Evolutionary conservation across 2,888 invertebrate species (phyloP), one percentile per base, ranked within the genome.

Genomic region (Operophtera brumata): DNA sequence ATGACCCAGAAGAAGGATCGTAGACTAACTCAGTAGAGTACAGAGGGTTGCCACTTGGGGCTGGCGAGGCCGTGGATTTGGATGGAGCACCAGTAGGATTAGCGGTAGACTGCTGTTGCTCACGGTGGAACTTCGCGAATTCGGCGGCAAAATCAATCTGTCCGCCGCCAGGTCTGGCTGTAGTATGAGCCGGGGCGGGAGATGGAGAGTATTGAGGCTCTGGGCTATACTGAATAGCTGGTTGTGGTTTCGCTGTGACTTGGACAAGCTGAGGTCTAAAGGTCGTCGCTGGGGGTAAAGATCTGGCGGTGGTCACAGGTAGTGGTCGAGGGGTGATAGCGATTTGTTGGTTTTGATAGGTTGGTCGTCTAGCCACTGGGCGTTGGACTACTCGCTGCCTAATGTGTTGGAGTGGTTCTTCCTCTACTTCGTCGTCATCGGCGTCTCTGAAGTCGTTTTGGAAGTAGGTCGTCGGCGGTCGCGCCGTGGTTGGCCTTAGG

Each of bases 21-120:
- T 92, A 96, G 0, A 95, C 92, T 28, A 96, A 85, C 73, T 95
- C 95, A 14, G 95, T 94, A 45, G 94, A 94, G 81, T 95, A 96
- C 50, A 95, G 91, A 54, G 94, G 94, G 65, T 93, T 92, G 47
- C 91, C 89, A 30, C 91, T 90, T 0, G 86, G 84, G 25, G 73
- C 70, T 37, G 91, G 80, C 25, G 83, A 75, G 12, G 83, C 71
- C 0, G 74, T 80, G 42, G 81, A 69, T 65, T 87, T 90, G 0
- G 87, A 75, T 11, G 84, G 76, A 49, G 73, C 78, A n/a, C 80
- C 74, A 7, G 71, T 73, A 20, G 52, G 57, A 37, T 34, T 42
- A 0, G 77, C 82, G 48, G 87, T 92, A 50, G 92, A 92, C 57
- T 87, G 78, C 70, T 92, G 92, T 75, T 93, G 93, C 41, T 94